Base-by-base conservation (phyloP, 2,797 vertebrate species). In the Sus cebifrons region DNA sequence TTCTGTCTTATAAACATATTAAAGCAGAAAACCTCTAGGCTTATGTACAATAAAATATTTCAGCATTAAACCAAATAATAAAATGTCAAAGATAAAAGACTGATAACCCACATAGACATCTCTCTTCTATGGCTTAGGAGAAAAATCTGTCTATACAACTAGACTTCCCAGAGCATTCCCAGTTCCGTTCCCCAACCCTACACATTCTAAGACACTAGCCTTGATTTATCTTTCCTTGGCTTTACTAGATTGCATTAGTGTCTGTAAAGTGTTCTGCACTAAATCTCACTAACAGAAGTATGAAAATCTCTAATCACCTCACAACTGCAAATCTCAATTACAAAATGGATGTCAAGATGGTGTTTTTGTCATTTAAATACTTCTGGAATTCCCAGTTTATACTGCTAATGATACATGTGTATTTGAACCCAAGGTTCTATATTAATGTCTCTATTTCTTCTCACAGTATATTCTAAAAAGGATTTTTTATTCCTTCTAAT, bases 1-100 rank as follows among this genome's bases (percentile, higher is more conserved):
- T 97, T 91, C 94, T 95, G 67, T 94, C 89, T 97, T 96, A 97
- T 93, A 97, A 98, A 97, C 94, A 97, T 71, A 96, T 93, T 86
- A 94, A 97, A 96, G 86, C 73, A 67, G 62, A 96, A 97, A 95
- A 96, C 91, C 97, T 97, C 68, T 82, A 93, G 95, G 93, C 94
- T 96, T 73, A 32, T 96, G 85, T 88, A 96, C 96, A 96, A 86
- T 97, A 94, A 97, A 95, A 91, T 96, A 95, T 88, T 89, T 84
- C 75, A 93, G 64, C 77, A 84, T 96, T 95, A 95, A 95, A 86
- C 74, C 92, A 97, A 97, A 95, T 97, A 96, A 97, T 96, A 96
- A 96, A 98, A 96, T 94, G 93, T 94, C 96, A 95, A 94, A 89
- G 85, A 89, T 95, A 94, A 96, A 96, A 97, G 93, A 96, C 81